Evolutionary conservation across 1,140 invertebrate genomes (phyloP), one percentile per base, ranked within the genome.

Genomic region (Drosophila chauvacae): DNA sequence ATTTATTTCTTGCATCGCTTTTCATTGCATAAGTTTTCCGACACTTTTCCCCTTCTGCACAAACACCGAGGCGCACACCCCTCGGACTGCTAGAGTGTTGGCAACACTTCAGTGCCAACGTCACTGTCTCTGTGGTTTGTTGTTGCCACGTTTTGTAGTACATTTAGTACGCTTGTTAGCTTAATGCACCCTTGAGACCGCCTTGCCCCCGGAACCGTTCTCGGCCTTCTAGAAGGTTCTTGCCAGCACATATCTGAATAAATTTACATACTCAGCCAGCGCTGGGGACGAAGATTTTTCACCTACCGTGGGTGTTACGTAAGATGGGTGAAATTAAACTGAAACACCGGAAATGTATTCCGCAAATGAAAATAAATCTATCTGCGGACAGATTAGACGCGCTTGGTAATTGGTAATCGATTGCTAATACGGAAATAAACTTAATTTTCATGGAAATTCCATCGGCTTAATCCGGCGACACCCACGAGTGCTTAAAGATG

Each of bases 91-190:
- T 4, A 39, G 30, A 69, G 66, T 64, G 63, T 55, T 57, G 57
- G 77, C 62, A 70, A 60, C 79, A 75, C 82, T 74, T 87, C 65
- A 83, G 50, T 50, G 58, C 61, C 79, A 64, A 61, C 76, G 57
- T 81, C 77, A 73, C 66, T 72, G 65, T 50, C 66, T 50, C 20
- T 48, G 58, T 39, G 55, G 58, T 23, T 74, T 50, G 69, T 51
- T 74, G 39, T 60, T 76, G 79, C 71, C 45, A 72, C 64, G 65
- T 86, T 70, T 88, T 88, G 80, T 88, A 76, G 45, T 58, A 74
- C 83, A 88, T 87, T 87, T 87, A 87, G 84, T 70, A 73, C 84
- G 83, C 83, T 87, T 87, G 83, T 87, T 87, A 83, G 84, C 83
- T 70, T 80, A 87, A 87, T 88, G 80, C 64, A 83, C 83, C 84